Evolutionary conservation across 1,140 invertebrate species (phyloP), one percentile per base, ranked within the genome.

Genomic region (Phymastichus coffea): DNA sequence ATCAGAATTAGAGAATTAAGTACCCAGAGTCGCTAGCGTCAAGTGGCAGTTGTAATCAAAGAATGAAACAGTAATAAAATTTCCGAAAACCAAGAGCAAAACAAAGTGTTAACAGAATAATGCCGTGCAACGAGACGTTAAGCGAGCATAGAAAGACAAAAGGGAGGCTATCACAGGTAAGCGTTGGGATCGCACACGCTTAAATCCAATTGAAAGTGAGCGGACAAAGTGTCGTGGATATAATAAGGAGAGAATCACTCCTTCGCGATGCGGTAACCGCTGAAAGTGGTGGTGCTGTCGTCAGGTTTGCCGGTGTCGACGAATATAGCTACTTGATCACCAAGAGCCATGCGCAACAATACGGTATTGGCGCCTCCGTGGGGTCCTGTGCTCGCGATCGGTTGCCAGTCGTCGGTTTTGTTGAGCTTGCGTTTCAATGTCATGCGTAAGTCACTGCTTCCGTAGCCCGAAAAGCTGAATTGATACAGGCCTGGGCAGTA

Each of bases 401-500:
- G 43, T 23, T 37, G 66, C 80, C 81, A 82, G 10, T 35, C 66
- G 4, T 76, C 72, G 3, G 72, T 69, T 49, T 76, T 74, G 15
- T 68, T 71, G 6, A 63, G 28, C 66, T 79, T 80, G 43, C 66
- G 67, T 65, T 79, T 81, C 4, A 61, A 28, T 19, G 69, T 74
- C 4, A 81, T 52, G n/a, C 62, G 63, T 38, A 80, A 56, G 38
- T 77, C 72, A 33, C 61, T 55, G 44, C 68, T 71, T 15, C 77
- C 76, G 46, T 77, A 76, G 12, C 75, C 80, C 15, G 78, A 74
- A 61, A 82, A 82, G 28, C 77, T 77, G 65, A 83, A 81, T 57
- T 82, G 81, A 57, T 83, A 83, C 9, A 81, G 70, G 26, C 81
- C 81, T 14, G 82, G 80, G 64, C 81, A 83, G 61, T 81, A 77